Conservation (phyloP, 1,140 invertebrate species). For the Gonioctena quinquepunctata region DNA sequence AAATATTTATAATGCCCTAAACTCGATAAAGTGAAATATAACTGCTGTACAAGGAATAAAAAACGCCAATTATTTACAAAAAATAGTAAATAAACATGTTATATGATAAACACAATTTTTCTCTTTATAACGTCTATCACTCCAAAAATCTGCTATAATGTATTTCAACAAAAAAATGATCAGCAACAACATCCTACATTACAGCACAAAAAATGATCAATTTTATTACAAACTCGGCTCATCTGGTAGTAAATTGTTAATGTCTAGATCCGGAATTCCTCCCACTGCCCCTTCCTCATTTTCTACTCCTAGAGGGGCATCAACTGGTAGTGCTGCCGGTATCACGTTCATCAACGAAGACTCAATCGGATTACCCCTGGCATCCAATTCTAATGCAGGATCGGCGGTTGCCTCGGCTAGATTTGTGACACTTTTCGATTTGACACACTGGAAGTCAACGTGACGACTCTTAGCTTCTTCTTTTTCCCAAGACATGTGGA, state of each 20-base stretch:
- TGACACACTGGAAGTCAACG: constrained; percentile 97
- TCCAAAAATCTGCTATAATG: too few species aligned
- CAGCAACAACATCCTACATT: background rate
- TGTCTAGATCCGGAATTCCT: constrained; percentile 44
- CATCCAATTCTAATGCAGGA: constrained; percentile 70
- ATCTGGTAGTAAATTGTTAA: constrained; percentile 33
- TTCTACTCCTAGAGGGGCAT: constrained; percentile 39
- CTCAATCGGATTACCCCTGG: constrained; percentile 54
- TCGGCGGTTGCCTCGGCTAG: constrained; percentile 90
- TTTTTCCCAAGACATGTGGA: constrained; percentile 99
- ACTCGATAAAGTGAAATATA: too few species aligned
- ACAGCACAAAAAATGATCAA: background rate
- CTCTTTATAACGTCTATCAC: too few species aligned
- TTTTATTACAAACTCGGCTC: constrained; percentile 34
- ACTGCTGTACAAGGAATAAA: too few species aligned
- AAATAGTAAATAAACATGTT: too few species aligned
- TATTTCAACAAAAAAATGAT: too few species aligned
- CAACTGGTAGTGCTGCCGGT: constrained; percentile 26
- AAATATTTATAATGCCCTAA: too few species aligned
- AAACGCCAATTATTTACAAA: too few species aligned
- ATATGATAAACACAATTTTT: too few species aligned
- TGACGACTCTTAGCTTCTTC: constrained; percentile 98
- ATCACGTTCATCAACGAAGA: constrained; percentile 36
- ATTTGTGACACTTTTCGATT: constrained; percentile 93
- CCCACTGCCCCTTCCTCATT: constrained; percentile 57